Conservation (phyloP, 2,113 vertebrate genomes). For the Peucedramus taeniatus region DNA sequence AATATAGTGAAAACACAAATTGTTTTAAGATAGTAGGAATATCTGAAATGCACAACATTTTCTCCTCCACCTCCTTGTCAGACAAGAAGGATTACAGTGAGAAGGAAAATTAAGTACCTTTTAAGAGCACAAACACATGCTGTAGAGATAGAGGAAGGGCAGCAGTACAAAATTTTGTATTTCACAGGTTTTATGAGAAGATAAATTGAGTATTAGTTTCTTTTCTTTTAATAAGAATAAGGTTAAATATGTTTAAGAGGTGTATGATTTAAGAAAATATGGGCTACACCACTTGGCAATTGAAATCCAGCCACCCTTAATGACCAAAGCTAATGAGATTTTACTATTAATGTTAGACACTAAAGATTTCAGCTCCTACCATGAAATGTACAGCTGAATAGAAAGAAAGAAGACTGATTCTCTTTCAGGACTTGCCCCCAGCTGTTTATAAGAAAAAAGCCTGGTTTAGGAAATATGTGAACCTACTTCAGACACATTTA, state of each 20-base stretch:
- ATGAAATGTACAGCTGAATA: constrained; percentile 6
- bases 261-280: neutral
- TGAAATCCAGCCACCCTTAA: constrained; percentile 41
- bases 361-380: constrained; percentile 11
- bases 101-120: neutral
- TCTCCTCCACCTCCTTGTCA: neutral
- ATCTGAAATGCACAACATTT: neutral
- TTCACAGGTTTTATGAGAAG: neutral
- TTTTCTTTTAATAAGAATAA: neutral
- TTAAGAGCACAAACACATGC: neutral
- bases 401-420: constrained; percentile 4
- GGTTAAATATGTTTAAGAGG: neutral
- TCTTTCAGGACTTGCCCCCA: constrained; percentile 19
- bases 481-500: neutral
- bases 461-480: neutral
- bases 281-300: neutral
- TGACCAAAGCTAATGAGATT: constrained; percentile 33
- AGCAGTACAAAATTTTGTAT: neutral
- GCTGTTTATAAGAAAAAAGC: constrained; percentile 24
- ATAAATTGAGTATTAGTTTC: neutral
- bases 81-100: neutral
- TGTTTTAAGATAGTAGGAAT: constrained; percentile 1
- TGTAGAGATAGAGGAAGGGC: neutral
- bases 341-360: constrained; percentile 18
- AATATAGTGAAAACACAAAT: constrained; percentile 16